Base-by-base conservation (phyloP, 2,888 invertebrate genomes). In the Eustalomyia histrio region DNA sequence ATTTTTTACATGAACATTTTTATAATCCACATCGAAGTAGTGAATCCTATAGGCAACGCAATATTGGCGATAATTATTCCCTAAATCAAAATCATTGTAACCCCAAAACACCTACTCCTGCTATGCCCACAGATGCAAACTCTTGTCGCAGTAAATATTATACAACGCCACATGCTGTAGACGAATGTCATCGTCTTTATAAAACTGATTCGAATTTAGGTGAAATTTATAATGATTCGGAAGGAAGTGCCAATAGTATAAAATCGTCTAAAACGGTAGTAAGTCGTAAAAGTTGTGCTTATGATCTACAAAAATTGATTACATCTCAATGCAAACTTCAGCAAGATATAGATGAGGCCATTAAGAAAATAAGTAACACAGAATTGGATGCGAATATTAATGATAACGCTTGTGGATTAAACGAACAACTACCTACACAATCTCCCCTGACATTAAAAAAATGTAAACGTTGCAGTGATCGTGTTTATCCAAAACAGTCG, bases 311-410 rank as follows among this genome's bases (percentile, higher is more conserved):
- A 5, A 71, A 74, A 7, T 55, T 83, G 21, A 84, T 88, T 1
- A 79, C 75, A 0, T 86, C 87, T 0, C 86, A 88, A 71, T 84
- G 87, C 12, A 79, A 85, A 7, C 5, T 86, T 16, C 85, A 87
- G 14, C 83, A 85, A 18, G 74, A 63, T 0, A 60, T 87, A 6
- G 83, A 84, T 2, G 72, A 84, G 1, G 83, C 85, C 0, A 58
- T 85, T 0, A 79, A 85, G 29, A 61, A 80, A 52, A 83, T 84
- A 81, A 68, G 82, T 53, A 74, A 60, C 50, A 67, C 69, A 5
- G 80, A 83, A 7, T 21, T 21, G 3, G 76, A 79, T 50, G 64
- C 60, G 10, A 52, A 43, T 5, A 16, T 72, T 1, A 69, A 57
- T 0, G 73, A 75, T 16, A 35, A 71, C 50, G 12, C 17, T 12